Evolutionary conservation across 2,888 invertebrate species (phyloP).

Genomic region (Diloba caeruleocephala): DNA sequence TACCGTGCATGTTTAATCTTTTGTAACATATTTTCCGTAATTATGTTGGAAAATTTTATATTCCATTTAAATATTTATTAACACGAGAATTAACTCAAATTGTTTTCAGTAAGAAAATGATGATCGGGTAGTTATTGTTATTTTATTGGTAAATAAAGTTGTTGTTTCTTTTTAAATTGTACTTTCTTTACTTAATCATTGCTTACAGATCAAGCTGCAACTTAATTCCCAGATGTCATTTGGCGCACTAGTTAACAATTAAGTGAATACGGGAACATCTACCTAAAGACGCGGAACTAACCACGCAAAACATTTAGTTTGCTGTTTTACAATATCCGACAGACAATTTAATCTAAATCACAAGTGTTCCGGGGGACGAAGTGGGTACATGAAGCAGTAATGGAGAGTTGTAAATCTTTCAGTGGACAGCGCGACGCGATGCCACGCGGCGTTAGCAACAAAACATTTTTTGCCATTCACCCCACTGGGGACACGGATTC

Average conservation of each 20-base stretch:
- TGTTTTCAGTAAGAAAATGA: constrained; percentile 8
- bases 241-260: constrained; percentile 31
- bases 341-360: constrained; percentile 58
- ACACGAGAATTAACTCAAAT: constrained; percentile 18
- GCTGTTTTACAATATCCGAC: constrained; percentile 48
- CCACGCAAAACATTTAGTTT: constrained; percentile 48
- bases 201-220: constrained; percentile 10
- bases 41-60: constrained; percentile 43
- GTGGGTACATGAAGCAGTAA: constrained; percentile 69
- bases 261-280: constrained; percentile 33
- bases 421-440: constrained; percentile 76
- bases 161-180: too few relatives aligned
- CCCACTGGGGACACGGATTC: constrained; percentile 77
- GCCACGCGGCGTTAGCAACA: constrained; percentile 68
- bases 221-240: constrained; percentile 30
- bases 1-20: constrained; percentile 67
- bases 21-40: constrained; percentile 63
- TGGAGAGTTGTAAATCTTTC: constrained; percentile 84
- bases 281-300: constrained; percentile 28
- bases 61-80: constrained; percentile 19
- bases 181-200: too few relatives aligned
- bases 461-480: constrained; percentile 81
- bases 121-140: too few relatives aligned
- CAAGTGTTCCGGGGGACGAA: constrained; percentile 45
- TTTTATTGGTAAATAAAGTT: too few relatives aligned